Evolutionary conservation across 2,113 vertebrate genomes (phyloP).

Genomic region (Triplophysa tibetana): DNA sequence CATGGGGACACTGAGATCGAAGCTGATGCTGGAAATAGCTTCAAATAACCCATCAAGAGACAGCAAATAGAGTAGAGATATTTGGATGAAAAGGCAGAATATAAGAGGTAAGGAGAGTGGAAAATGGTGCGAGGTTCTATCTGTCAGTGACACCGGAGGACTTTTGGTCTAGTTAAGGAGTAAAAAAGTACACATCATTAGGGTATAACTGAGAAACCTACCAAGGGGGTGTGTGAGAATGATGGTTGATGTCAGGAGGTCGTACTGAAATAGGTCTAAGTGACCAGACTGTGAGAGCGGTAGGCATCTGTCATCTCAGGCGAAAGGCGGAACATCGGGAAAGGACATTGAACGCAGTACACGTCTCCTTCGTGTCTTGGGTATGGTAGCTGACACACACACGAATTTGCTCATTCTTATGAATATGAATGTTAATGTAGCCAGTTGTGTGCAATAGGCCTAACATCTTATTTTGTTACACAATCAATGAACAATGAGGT

Average conservation of each 20-base stretch:
- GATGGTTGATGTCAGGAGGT: not conserved
- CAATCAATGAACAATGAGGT: too few relatives aligned
- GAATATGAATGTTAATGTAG: constrained; percentile 2
- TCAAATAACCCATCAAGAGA: constrained; percentile 29
- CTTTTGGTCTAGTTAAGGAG: constrained; percentile 35
- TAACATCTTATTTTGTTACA: not conserved
- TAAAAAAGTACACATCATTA: constrained; percentile 17
- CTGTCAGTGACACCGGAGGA: constrained; percentile 17
- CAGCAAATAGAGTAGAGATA: not conserved
- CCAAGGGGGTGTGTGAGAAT: not conserved
- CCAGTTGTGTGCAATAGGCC: not conserved
- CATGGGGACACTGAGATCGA: constrained; percentile 7
- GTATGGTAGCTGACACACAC: not conserved
- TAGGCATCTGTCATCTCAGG: constrained; percentile 1
- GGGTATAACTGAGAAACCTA: not conserved
- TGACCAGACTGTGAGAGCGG: constrained; percentile 8
- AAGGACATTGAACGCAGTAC: not conserved
- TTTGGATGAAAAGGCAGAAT: constrained; percentile 25
- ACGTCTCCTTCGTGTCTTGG: not conserved
- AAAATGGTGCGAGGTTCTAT: constrained; percentile 1
- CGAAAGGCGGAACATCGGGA: not conserved
- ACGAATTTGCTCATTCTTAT: not conserved
- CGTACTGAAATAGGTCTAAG: constrained; percentile 11
- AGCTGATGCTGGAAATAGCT: constrained; percentile 27
- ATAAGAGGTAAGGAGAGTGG: constrained; percentile 2